Evolutionary conservation across 2,797 vertebrate species (phyloP).

Genomic region (Sebastes matsubarae): DNA sequence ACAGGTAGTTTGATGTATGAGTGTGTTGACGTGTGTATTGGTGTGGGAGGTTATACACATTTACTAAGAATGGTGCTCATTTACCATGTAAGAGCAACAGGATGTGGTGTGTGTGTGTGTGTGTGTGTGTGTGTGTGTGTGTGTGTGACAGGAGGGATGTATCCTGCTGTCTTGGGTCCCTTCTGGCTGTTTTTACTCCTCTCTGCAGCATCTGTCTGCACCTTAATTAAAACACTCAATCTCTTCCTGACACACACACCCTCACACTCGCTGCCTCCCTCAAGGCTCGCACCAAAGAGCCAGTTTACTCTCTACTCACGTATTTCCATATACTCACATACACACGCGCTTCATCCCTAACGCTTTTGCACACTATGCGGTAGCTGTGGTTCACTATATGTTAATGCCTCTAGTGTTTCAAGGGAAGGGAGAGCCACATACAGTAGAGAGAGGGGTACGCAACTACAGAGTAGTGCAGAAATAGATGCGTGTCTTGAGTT

Average conservation of each 20-base stretch:
- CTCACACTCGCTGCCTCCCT: constrained; percentile 52
- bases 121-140: not conserved
- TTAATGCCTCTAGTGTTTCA: constrained; percentile 35
- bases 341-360: constrained; percentile 6
- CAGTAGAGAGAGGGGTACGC: not conserved
- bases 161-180: constrained; percentile 69
- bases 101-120: constrained; percentile 12
- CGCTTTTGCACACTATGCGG: constrained; percentile 15
- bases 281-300: constrained; percentile 52
- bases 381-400: constrained; percentile 28
- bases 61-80: constrained; percentile 44
- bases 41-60: constrained; percentile 52
- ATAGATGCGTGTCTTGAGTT: constrained; percentile 3
- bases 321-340: constrained; percentile 49
- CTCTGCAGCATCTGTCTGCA: constrained; percentile 77
- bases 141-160: constrained; percentile 33
- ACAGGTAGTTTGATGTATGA: constrained; percentile 84
- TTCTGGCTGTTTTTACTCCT: constrained; percentile 79
- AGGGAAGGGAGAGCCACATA: not conserved
- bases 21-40: constrained; percentile 35
- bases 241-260: constrained; percentile 63
- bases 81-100: constrained; percentile 63
- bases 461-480: constrained; percentile 10
- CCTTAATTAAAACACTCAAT: constrained; percentile 84
- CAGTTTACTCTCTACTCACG: constrained; percentile 65